Percentiles rank a stretch among this genome's conserved stretches.
phyloP scores from a whole-genome alignment of 2,113 vertebrate species.

The Odontophorus gujanensis region DNA sequence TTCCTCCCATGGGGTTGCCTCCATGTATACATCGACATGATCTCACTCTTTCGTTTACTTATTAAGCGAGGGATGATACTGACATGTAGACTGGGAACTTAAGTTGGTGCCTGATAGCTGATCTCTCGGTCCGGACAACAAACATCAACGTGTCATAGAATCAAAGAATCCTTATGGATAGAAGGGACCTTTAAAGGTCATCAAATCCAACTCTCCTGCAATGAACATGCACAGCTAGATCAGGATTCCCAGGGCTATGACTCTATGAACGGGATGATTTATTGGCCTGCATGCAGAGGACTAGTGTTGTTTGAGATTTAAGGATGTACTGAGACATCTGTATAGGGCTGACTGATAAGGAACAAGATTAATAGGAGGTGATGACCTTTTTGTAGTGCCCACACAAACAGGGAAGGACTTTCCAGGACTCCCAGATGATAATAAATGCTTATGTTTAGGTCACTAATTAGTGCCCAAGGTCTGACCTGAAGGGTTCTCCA shows the following conservation, averaged over 20 bases:
- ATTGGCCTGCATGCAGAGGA: neutral
- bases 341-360: neutral
- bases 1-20: neutral
- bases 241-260: too few relatives aligned
- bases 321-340: neutral
- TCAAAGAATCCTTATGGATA: too few relatives aligned
- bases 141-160: neutral
- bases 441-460: neutral
- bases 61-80: neutral
- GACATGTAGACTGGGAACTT: neutral
- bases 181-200: too few relatives aligned
- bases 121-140: neutral
- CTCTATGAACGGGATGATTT: too few relatives aligned
- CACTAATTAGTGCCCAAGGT: neutral
- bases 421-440: neutral
- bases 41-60: neutral
- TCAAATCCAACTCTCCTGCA: too few relatives aligned
- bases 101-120: neutral
- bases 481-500: neutral
- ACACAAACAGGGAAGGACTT: neutral
- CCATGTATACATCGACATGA: neutral
- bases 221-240: too few relatives aligned
- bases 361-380: neutral
- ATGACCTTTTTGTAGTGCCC: neutral
- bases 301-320: neutral